Base-by-base conservation (phyloP, 2,888 invertebrate species). In the Beris chalybata region DNA sequence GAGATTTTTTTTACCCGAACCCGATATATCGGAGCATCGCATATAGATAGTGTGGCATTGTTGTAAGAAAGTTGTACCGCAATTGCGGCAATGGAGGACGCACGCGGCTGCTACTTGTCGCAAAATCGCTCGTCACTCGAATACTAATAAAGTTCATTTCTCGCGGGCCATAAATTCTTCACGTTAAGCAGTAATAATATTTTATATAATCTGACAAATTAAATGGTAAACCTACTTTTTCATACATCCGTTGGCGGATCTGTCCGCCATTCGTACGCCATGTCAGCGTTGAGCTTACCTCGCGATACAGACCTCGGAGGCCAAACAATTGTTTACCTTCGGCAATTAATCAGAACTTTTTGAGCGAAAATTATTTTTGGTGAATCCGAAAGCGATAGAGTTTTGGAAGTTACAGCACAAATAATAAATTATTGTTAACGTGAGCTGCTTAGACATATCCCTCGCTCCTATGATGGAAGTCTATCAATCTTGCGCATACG, bases 121-220 rank as follows among this genome's bases (percentile, higher is more conserved):
- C 31, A 32, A 32, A 48, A 59, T 38, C n/a, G 38, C 38, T 30
- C 52, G 52, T 50, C 61, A 61, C 15, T 13, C 12, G 50, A 32
- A 61, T 50, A 52, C 61, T 61, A 61, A 61, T 61, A 61, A 32
- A 15, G 38, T 52, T 43, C 52, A 50, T 2, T n/a, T 47, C 48
- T 47, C 59, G 48, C 59, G 32, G 48, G 15, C 59, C 58, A 31
- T 61, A 52, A 52, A 61, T 61, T 61, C 61, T 52, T 32, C 61
- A 52, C 61, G 50, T 61, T 61, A 52, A 61, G 52, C 50, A 52
- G 52, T 61, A 50, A 61, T 61, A 50, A 38, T 52, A 52, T 38
- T 61, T 61, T 47, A 61, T 61, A 29, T 50, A 52, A 52, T 38
- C 61, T 52, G 61, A 61, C 61, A 61, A 61, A 61, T 61, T 61